Percentiles rank a stretch among this genome's conserved stretches.
Conservation (phyloP, 35 echinoderm and acorn worm genomes). For the Apostichopus japonicus region DNA sequence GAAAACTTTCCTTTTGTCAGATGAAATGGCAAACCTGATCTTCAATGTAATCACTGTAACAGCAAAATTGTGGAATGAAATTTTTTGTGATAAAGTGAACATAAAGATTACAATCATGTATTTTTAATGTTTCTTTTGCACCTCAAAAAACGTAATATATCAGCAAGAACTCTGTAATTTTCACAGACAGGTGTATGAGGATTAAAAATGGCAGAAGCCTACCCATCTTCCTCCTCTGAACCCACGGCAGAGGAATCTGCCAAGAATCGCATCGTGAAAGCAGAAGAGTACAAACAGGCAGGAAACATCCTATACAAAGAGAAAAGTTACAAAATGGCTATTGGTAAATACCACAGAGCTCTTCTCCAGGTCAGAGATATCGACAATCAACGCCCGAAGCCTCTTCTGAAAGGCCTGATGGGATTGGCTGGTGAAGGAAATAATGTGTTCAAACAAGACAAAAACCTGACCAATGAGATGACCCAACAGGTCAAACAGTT, state of each 20-base stretch:
- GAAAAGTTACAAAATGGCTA: constrained; percentile 75
- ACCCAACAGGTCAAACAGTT: constrained; percentile 49
- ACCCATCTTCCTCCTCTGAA: neutral
- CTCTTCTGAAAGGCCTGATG: constrained; percentile 43
- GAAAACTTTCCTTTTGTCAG: too few relatives aligned
- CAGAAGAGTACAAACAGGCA: constrained; percentile 72
- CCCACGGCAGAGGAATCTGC: neutral
- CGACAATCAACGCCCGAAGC: constrained; percentile 11
- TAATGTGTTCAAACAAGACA: neutral
- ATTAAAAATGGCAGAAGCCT: constrained; percentile 40
- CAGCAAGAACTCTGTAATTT: too few relatives aligned
- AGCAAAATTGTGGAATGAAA: too few relatives aligned
- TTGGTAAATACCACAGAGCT: constrained; percentile 85
- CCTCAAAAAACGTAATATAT: too few relatives aligned
- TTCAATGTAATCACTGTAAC: too few relatives aligned
- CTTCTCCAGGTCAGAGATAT: constrained; percentile 76
- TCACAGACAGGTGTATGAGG: neutral
- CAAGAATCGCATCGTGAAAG: constrained; percentile 52
- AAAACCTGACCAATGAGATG: constrained; percentile 58
- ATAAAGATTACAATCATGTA: too few relatives aligned
- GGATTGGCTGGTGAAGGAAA: constrained; percentile 17
- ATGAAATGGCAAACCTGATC: too few relatives aligned
- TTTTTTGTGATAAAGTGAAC: too few relatives aligned
- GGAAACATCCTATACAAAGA: constrained; percentile 76
- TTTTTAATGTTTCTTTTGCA: neutral